These are phyloP conservation scores for Eumaeus atala DNA, from an alignment of 1,140 invertebrate genomes.

Conservation along the genomic window DNA sequence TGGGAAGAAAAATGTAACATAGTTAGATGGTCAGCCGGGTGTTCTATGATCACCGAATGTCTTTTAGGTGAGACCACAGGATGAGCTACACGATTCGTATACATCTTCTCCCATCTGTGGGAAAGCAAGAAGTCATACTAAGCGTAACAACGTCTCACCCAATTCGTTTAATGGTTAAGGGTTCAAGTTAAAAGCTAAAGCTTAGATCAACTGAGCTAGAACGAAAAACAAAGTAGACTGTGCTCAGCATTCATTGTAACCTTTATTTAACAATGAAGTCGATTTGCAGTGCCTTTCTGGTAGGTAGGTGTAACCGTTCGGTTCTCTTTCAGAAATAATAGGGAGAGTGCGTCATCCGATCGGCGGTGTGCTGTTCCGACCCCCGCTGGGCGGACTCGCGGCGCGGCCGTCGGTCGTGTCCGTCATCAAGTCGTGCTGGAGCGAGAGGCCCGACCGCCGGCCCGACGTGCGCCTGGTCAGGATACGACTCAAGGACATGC, in stretches of 20 bases:
- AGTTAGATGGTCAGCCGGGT: too few relatives aligned
- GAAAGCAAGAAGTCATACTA: too few relatives aligned
- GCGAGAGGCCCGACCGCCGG: conserved; percentile 81
- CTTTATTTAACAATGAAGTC: not conserved
- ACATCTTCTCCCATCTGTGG: too few relatives aligned
- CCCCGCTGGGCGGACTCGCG: conserved; percentile 73
- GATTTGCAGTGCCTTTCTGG: not conserved
- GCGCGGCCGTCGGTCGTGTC: conserved; percentile 78
- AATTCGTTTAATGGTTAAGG: too few relatives aligned
- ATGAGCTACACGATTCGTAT: too few relatives aligned
- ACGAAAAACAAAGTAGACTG: too few relatives aligned
- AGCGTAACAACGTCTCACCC: too few relatives aligned
- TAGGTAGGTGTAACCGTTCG: conserved; percentile 11
- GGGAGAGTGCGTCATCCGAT: conserved; percentile 68
- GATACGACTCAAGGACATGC: conserved; percentile 84
- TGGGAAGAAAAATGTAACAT: too few relatives aligned
- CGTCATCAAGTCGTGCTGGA: conserved; percentile 85
- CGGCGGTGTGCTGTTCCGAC: conserved; percentile 74
- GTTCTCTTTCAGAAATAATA: conserved; percentile 52
- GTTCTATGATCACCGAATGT: too few relatives aligned
- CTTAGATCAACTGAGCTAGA: too few relatives aligned
- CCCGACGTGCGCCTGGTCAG: conserved; percentile 82
- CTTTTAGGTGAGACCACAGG: too few relatives aligned
- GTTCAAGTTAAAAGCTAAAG: too few relatives aligned
- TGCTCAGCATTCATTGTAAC: not conserved